A percentile compares a stretch with the other conserved stretches of the same genome.
Evolutionary conservation across 2,113 vertebrate species (phyloP).

Genomic region (Dicrurus megarhynchus): DNA sequence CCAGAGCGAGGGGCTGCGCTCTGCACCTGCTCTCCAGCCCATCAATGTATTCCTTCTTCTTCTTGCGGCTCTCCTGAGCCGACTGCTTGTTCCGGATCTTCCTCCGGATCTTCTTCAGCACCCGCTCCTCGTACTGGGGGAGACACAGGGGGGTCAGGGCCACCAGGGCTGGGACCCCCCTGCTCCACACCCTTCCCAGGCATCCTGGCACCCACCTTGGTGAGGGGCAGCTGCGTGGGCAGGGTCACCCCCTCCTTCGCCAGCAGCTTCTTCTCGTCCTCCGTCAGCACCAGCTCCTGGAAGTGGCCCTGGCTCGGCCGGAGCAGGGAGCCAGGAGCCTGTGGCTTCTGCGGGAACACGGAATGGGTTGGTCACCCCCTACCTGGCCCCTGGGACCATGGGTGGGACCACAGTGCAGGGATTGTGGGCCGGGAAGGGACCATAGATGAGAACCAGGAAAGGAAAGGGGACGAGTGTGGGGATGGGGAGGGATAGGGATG

Average conservation of each 20-base stretch:
- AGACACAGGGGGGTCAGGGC: background rate
- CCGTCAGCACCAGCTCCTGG: slow-evolving; percentile 87
- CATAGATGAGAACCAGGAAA: background rate
- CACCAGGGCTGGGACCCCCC: accelerated
- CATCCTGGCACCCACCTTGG: slow-evolving; percentile 76
- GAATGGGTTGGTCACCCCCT: accelerated
- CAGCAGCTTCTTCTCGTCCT: slow-evolving; percentile 93
- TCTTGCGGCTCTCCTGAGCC: slow-evolving; percentile 92
- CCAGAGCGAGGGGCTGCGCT: background rate
- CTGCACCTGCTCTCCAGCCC: slow-evolving; percentile 85
- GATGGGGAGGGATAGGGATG: background rate
- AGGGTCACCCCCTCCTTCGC: slow-evolving; percentile 88
- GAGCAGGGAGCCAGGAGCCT: slow-evolving; percentile 19
- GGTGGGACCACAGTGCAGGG: background rate
- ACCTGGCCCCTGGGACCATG: accelerated
- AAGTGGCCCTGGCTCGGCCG: slow-evolving; percentile 55
- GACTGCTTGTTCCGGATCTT: slow-evolving; percentile 96
- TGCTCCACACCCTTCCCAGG: accelerated
- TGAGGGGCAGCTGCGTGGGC: slow-evolving; percentile 87
- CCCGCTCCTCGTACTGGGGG: slow-evolving; percentile 85
- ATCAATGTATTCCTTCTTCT: slow-evolving; percentile 92
- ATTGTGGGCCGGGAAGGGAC: background rate
- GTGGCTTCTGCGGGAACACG: background rate
- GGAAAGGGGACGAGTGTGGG: background rate
- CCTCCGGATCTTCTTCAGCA: slow-evolving; percentile 91